Percentiles rank a stretch among this genome's conserved stretches.
phyloP scores from a whole-genome alignment of 1,140 invertebrate species.

The Papilio dardanus region DNA sequence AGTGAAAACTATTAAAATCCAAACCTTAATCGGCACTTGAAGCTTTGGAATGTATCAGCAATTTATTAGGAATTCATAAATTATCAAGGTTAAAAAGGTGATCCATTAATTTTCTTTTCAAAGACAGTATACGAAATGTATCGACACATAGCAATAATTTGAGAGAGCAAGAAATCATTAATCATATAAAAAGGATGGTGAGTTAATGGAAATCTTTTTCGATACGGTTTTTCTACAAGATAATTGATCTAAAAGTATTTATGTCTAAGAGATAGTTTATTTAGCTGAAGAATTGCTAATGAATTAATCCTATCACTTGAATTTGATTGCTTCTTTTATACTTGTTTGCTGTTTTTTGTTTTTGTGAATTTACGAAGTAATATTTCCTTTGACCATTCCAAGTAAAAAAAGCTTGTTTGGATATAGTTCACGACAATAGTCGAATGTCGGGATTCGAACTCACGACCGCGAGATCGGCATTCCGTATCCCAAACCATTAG shows the following conservation, averaged over 20 bases:
- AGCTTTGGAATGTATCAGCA: background rate
- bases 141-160: background rate
- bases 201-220: conserved; percentile 8
- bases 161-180: background rate
- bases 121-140: background rate
- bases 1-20: no score
- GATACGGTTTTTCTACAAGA: background rate
- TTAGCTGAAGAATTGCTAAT: background rate
- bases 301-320: background rate
- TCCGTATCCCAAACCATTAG: no score
- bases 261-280: no score
- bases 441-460: no score
- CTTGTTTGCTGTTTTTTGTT: no score
- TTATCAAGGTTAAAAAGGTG: background rate
- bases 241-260: background rate
- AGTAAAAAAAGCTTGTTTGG: no score
- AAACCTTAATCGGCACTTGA: no score
- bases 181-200: background rate
- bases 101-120: background rate
- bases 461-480: no score
- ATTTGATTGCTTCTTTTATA: background rate
- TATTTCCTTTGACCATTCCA: no score
- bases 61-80: background rate
- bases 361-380: no score
- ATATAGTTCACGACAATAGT: no score